Base-by-base conservation (phyloP, 53 echinoderm and acorn worm species). In the Temnopleurus reevesii region DNA sequence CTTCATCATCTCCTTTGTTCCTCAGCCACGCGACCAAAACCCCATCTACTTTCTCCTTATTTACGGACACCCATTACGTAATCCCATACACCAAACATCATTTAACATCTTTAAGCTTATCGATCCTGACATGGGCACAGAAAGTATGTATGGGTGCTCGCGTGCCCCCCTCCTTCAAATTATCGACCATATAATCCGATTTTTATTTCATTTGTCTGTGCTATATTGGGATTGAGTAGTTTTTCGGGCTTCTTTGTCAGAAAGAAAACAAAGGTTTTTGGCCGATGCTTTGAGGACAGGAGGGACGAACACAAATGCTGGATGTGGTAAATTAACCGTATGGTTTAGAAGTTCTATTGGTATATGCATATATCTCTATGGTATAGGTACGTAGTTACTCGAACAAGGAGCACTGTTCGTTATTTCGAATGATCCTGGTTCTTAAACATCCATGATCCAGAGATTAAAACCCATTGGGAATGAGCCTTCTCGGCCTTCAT, bases 31-130 rank as follows among this genome's bases (percentile, higher is more conserved):
- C 21, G 65, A 65, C 65, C 19, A 15, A 33, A 55, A n/a, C 55
- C 5, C 23, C 55, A 19, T 0, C 2, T 23, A 19, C 7, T 59
- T 29, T 59, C 9, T 59, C 59, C 59, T n/a, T 59, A 59, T 59
- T 59, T 59, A 25, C 28, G 9, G n/a, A 59, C 65, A 65, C 35
- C 1, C 17, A 65, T 65, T 65, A 65, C 65, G 65, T 65, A 65
- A 65, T 35, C 35, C 33, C 36, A 10, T n/a, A n/a, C 33, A 65
- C 33, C 34, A 19, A 65, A 35, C 35, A 65, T 18, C 65, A 6
- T 65, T 65, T n/a, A n/a, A n/a, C n/a, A n/a, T n/a, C n/a, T n/a
- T n/a, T 65, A 65, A 65, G 65, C 65, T 36, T 65, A 65, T 65
- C 65, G 65, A 65, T 35, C 65, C 59, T 4, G 28, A 10, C 2